A percentile compares a stretch with the other conserved stretches of the same genome.
phyloP scores from a whole-genome alignment of 1,140 invertebrate genomes.

The Amyelois transitella region DNA sequence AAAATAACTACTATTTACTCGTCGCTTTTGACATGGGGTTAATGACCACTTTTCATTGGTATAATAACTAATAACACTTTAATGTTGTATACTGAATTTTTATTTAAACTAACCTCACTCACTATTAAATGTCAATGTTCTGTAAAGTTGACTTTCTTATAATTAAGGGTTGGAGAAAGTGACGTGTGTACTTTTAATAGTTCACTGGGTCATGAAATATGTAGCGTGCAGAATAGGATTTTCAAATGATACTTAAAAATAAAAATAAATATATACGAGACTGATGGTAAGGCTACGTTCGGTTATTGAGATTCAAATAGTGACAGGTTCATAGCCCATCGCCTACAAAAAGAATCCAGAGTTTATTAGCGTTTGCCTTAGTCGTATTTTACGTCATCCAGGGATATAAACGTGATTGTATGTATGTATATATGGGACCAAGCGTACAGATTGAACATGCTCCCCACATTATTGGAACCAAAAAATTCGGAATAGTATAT shows the following conservation, averaged over 20 bases:
- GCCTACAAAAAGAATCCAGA: too few relatives aligned
- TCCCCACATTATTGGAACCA: too few relatives aligned
- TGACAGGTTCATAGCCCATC: too few relatives aligned
- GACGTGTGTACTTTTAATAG: not conserved
- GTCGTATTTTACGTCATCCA: too few relatives aligned
- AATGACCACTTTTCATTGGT: not conserved
- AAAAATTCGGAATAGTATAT: too few relatives aligned
- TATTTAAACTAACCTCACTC: not conserved
- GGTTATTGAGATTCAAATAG: too few relatives aligned
- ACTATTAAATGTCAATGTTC: not conserved
- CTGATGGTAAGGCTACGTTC: too few relatives aligned
- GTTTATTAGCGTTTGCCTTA: too few relatives aligned
- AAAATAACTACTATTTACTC: not conserved
- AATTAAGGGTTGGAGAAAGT: not conserved
- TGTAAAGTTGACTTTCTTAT: not conserved
- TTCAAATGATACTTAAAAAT: not conserved
- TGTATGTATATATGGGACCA: too few relatives aligned
- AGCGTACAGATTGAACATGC: too few relatives aligned
- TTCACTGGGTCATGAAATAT: not conserved
- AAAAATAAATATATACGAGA: too few relatives aligned
- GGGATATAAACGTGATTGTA: too few relatives aligned
- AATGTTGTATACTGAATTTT: not conserved
- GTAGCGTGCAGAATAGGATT: not conserved
- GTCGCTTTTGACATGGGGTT: not conserved
- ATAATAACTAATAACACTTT: not conserved